phyloP scores from a whole-genome alignment of 2,797 vertebrate species.

The Falco peregrinus region DNA sequence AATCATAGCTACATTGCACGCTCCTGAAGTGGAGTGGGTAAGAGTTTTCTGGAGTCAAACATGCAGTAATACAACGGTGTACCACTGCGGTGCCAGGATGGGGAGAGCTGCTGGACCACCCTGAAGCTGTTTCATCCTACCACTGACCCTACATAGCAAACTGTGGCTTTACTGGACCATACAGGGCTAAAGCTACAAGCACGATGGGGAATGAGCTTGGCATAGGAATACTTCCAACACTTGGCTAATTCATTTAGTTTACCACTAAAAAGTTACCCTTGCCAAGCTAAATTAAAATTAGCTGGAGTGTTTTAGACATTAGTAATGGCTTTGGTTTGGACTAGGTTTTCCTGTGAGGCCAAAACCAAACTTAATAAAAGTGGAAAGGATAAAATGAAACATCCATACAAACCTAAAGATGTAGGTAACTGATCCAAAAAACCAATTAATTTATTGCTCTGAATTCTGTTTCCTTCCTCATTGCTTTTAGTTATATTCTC shows the following conservation, averaged over 20 bases:
- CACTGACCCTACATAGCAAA: neutral
- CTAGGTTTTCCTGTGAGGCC: neutral
- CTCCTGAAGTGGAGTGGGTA: neutral
- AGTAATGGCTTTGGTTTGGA: neutral
- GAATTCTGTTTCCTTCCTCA: neutral
- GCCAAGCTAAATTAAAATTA: neutral
- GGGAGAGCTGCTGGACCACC: neutral
- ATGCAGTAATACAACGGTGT: neutral
- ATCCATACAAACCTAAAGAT: neutral
- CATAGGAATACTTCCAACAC: neutral
- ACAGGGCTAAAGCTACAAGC: neutral
- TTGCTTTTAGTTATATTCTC: neutral
- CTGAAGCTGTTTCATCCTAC: neutral
- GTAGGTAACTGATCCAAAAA: neutral
- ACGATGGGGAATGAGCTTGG: neutral
- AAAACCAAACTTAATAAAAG: neutral
- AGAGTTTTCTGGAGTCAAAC: neutral
- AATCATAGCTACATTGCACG: neutral
- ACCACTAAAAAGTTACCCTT: neutral
- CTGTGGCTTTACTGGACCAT: neutral
- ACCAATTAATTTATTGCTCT: neutral
- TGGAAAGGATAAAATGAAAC: neutral
- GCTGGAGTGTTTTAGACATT: neutral
- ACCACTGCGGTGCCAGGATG: neutral
- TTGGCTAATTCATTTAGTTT: neutral